Conservation (phyloP, 2,888 invertebrate species). For the Drosophila prolongata region DNA sequence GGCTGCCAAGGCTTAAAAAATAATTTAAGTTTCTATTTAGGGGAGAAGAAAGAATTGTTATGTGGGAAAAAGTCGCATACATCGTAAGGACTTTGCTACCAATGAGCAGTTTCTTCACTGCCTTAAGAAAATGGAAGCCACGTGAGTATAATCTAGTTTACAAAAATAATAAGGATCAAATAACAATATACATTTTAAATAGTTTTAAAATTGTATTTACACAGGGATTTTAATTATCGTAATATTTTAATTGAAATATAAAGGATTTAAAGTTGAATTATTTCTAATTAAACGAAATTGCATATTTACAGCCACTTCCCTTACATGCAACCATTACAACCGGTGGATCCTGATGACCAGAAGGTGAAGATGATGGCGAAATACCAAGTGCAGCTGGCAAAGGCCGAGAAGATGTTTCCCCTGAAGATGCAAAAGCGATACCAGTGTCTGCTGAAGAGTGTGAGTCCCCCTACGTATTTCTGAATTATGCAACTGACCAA, state of each 20-base stretch:
- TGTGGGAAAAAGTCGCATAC: conserved; percentile 27
- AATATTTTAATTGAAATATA: no score
- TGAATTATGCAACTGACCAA: conserved; percentile 67
- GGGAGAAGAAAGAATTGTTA: conserved; percentile 37
- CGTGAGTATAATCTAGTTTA: conserved; percentile 52
- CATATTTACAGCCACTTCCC: conserved; percentile 75
- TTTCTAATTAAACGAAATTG: no score
- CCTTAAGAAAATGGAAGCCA: conserved; percentile 77
- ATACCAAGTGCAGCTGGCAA: conserved; percentile 61
- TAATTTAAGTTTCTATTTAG: neutral
- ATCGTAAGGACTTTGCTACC: conserved; percentile 69
- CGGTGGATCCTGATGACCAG: conserved; percentile 82
- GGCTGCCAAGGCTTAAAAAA: neutral
- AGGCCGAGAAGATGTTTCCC: conserved; percentile 74
- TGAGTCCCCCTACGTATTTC: conserved; percentile 63
- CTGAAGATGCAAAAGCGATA: conserved; percentile 77
- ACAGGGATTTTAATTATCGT: no score
- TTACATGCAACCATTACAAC: conserved; percentile 80
- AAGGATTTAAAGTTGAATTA: no score
- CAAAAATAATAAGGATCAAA: no score
- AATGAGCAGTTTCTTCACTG: conserved; percentile 75
- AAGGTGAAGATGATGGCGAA: conserved; percentile 67
- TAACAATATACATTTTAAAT: no score
- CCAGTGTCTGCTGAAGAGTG: conserved; percentile 81
- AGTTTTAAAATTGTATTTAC: no score